Conservation (phyloP, 2,888 invertebrate species). For the Siphlonurus alternatus region DNA sequence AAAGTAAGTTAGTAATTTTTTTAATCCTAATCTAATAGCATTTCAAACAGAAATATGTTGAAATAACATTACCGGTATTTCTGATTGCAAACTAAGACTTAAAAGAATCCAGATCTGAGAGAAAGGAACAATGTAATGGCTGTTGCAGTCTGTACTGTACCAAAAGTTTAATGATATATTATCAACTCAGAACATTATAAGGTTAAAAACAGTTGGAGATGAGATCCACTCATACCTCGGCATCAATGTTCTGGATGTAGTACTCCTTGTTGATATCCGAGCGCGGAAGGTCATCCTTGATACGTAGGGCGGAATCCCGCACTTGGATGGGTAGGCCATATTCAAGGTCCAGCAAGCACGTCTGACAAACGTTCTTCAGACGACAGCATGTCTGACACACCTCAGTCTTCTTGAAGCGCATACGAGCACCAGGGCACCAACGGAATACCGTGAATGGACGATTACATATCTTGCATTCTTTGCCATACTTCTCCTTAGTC, state of each 20-base stretch:
- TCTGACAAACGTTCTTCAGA: conserved; percentile 91
- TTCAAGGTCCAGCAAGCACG: conserved; percentile 83
- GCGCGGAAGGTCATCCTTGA: conserved; percentile 79
- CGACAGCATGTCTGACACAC: conserved; percentile 92
- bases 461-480: conserved; percentile 89
- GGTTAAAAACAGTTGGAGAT: no score
- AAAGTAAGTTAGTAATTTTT: no score
- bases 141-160: no score
- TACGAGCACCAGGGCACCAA: conserved; percentile 89
- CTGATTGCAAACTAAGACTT: no score
- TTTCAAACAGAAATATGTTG: no score
- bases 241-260: conserved; percentile 81
- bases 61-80: no score
- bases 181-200: no score
- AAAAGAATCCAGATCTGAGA: no score
- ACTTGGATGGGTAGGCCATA: conserved; percentile 81
- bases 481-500: conserved; percentile 90
- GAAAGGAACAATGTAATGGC: no score
- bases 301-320: conserved; percentile 75
- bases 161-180: no score
- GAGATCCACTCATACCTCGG: no score
- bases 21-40: no score
- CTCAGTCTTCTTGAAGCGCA: conserved; percentile 94
- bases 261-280: conserved; percentile 92
- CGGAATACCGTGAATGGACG: conserved; percentile 91